Conservation (phyloP, 2,888 invertebrate species). For the Trichogramma dendrolimi region DNA sequence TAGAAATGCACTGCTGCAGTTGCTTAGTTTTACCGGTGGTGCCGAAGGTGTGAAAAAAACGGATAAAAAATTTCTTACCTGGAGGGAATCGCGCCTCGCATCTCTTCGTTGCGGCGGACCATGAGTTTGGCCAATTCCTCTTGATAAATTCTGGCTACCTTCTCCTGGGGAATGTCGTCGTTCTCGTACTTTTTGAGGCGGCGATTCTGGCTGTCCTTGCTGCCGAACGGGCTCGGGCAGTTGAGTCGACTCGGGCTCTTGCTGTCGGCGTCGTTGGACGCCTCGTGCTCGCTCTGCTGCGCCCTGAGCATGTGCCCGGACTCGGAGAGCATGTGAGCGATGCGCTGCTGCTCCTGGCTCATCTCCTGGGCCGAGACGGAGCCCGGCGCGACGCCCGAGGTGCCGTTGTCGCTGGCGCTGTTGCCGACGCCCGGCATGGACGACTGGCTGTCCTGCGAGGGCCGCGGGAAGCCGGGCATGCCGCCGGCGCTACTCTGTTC, state of each 20-base stretch:
- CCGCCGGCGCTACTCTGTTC: conserved; percentile 76
- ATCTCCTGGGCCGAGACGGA: conserved; percentile 59
- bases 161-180: conserved; percentile 94
- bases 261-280: conserved; percentile 66
- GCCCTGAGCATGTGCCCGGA: conserved; percentile 52
- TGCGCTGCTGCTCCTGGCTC: conserved; percentile 91
- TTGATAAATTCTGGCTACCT: conserved; percentile 90
- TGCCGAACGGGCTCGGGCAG: conserved; percentile 76
- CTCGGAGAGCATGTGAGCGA: conserved; percentile 89
- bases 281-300: conserved; percentile 38
- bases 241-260: conserved; percentile 69
- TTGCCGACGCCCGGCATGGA: neutral
- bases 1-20: too few relatives aligned
- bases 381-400: neutral
- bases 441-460: conserved; percentile 52
- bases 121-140: conserved; percentile 92
- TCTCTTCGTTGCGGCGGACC: conserved; percentile 70
- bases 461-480: conserved; percentile 73
- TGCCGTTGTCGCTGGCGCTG: conserved; percentile 9
- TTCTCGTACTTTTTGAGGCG: conserved; percentile 83
- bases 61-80: conserved; percentile 58
- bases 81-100: conserved; percentile 76
- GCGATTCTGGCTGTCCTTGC: conserved; percentile 65
- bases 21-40: too few relatives aligned
- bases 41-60: neutral